Evolutionary conservation across 2,113 vertebrate species (phyloP), one percentile per base, ranked within the genome.

Genomic region (Mormyrus iriodes): DNA sequence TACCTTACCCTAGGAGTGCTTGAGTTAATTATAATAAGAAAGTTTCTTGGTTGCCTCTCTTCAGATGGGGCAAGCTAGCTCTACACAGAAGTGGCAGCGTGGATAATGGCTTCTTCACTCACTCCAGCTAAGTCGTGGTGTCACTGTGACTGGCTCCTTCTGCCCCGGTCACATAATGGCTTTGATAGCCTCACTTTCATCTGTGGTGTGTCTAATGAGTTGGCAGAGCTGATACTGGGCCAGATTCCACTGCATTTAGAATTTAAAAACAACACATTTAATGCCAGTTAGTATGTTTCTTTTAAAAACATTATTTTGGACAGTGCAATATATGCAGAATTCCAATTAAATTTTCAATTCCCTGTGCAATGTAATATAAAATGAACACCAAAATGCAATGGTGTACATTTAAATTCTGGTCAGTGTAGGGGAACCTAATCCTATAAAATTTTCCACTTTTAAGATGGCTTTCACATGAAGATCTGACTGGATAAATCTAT

Each of bases 131-230:
- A 51, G 19, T 31, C 13, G 9, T 2, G 48, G 49, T 35, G 49
- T 86, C 51, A 27, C 49, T 53, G n/a, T 53, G 15, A 52, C 85
- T 39, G 51, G 27, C 31, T 86, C 10, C 85, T 53, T 19, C 48
- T 52, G 24, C 51, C 19, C 8, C 17, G 27, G 85, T 27, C 31
- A 39, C 49, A 31, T 13, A 24, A 84, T 2, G 27, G 5, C 84
- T 86, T 55, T 55, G 51, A 55, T 86, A 51, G 27, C n/a, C 27
- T 86, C 51, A 19, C 85, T 86, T 86, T 86, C 85, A 53, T 86
- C 27, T 55, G n/a, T 53, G 46, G 27, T 53, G 51, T 27, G 51
- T 53, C 49, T 86, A 86, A 86, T 86, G 55, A 86, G 39, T 7
- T n/a, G 5, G 10, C 84, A n/a, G 19, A 52, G 84, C 6, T 51